Evolutionary conservation across 2,113 vertebrate genomes (phyloP), one percentile per base, ranked within the genome.

Genomic region (Scomber colias): DNA sequence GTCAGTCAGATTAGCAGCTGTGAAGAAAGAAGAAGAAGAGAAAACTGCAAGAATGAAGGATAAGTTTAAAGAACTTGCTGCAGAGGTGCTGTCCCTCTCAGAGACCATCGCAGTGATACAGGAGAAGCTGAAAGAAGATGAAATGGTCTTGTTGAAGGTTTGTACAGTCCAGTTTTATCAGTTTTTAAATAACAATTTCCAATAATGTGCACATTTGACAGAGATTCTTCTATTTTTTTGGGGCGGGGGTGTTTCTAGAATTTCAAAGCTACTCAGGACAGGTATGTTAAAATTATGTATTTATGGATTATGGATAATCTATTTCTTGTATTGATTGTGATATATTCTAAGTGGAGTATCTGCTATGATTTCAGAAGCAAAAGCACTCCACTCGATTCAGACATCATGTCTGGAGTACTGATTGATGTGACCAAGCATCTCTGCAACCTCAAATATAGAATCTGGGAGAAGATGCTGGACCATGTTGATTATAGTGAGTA

Each of bases 401-500:
- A 91, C 35, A 44, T 66, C 81, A 83, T 91, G 86, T 78, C 90
- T 0, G 90, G 90, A 6, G 60, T 79, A 17, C 85, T 95, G 75
- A 82, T 95, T 13, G 92, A 95, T 2, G 82, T 92, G 31, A 80
- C 91, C 13, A 85, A 91, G 24, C 92, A 95, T 75, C 74, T 95
- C 30, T 82, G 82, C 57, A 95, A 95, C 79, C 91, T 95, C 4
- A 93, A 93, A 66, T 93, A 91, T 70, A 90, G 75, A 67, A 90
- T 94, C 27, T 94, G 91, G 92, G 91, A 94, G 76, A 94, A 93
- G 85, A 90, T 94, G 82, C 72, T 83, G 69, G 73, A 87, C 17
- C 63, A 91, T 19, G 75, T 90, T 54, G 87, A 91, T 30, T 93
- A 94, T 2, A 92, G 95, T 95, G 65, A 94, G 94, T 91, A 57